Conservation (phyloP, 2,113 vertebrate species). For the Ursus arctos region DNA sequence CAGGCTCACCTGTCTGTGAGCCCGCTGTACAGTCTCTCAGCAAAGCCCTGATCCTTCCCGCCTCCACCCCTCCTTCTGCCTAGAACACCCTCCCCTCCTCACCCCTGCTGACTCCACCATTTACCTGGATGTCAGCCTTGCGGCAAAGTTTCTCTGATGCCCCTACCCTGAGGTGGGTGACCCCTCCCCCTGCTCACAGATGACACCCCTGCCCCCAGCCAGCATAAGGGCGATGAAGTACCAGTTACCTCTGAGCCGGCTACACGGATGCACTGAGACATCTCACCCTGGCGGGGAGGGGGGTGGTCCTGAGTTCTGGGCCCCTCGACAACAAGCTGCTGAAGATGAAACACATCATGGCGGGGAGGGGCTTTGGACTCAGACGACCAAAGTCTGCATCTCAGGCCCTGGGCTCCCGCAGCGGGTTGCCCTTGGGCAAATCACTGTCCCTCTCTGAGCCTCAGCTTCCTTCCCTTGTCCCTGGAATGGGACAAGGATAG, state of each 20-base stretch:
- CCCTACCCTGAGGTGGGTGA: not conserved
- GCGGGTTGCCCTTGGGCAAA: not conserved
- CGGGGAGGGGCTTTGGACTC: too few relatives aligned
- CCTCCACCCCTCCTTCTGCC: not conserved
- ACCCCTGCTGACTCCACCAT: not conserved
- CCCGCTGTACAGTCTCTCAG: not conserved
- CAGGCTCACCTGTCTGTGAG: not conserved
- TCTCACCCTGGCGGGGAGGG: not conserved
- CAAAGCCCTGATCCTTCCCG: not conserved
- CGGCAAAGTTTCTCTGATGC: fast-evolving
- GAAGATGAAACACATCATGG: not conserved
- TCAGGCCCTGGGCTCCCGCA: not conserved
- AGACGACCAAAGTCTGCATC: not conserved
- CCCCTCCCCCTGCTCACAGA: not conserved
- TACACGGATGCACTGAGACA: fast-evolving
- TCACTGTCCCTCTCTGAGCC: not conserved
- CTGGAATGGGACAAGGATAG: not conserved
- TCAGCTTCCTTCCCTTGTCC: not conserved
- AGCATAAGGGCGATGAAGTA: not conserved
- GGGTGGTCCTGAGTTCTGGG: not conserved
- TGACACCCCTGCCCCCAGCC: not conserved
- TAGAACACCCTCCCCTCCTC: not conserved
- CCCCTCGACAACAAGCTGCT: not conserved
- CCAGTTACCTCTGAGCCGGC: fast-evolving
- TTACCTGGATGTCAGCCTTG: not conserved